Conservation (phyloP, 1,140 invertebrate species). For the Schlechtendalia chinensis region DNA sequence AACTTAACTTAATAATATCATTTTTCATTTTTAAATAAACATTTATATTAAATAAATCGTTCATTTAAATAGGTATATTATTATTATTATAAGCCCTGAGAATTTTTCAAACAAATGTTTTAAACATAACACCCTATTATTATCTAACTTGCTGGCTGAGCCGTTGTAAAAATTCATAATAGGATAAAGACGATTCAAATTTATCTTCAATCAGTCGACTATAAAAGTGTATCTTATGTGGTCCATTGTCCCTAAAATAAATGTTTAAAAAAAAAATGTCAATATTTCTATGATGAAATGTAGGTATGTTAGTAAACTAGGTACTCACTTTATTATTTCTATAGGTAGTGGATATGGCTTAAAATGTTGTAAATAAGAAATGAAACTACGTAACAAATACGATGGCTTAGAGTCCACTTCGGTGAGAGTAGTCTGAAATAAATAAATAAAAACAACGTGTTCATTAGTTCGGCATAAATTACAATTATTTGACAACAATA, state of each 20-base stretch:
- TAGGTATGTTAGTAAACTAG: neutral
- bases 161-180: conserved; percentile 97
- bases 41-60: conserved; percentile 25
- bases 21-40: conserved; percentile 15
- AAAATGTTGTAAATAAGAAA: conserved; percentile 80
- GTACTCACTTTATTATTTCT: conserved; percentile 75
- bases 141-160: conserved; percentile 87
- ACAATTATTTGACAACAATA: too few species aligned
- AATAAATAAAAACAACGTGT: neutral
- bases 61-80: neutral
- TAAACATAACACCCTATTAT: conserved; percentile 41
- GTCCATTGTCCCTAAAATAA: conserved; percentile 81
- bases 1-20: conserved; percentile 18
- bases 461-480: too few species aligned
- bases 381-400: conserved; percentile 74
- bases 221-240: conserved; percentile 75
- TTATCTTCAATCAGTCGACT: conserved; percentile 91
- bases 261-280: too few species aligned
- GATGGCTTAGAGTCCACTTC: conserved; percentile 74
- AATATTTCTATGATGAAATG: too few species aligned
- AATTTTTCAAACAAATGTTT: neutral
- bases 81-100: neutral
- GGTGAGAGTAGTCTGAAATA: conserved; percentile 71
- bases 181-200: conserved; percentile 88
- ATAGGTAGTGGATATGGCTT: conserved; percentile 76